Evolutionary conservation across 2,113 vertebrate species (phyloP), one percentile per base, ranked within the genome.

Genomic region (Colossoma macropomum): DNA sequence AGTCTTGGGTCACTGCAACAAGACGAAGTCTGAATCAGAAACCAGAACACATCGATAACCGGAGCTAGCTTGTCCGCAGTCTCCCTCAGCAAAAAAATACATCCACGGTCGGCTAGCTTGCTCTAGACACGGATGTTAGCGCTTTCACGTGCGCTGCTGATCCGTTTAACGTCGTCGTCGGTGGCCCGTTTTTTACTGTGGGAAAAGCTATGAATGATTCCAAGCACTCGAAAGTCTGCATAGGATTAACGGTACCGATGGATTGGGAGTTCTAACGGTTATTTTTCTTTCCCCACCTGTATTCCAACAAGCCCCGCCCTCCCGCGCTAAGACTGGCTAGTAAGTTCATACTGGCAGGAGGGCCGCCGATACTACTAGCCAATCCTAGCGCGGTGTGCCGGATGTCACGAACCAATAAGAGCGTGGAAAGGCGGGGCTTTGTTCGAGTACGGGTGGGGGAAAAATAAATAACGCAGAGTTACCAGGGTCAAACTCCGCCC

Each of bases 401-500:
- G 2, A 56, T 8, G 17, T 2, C 19, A 11, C 1, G 7, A 27
- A 8, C 59, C 23, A 62, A 62, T 62, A 6, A 62, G 59, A 62
- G 25, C 25, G 59, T n/a, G 15, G 56, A 11, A n/a, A 27, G 59
- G 59, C 23, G 59, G 59, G 54, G 19, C 23, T 21, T 45, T 0
- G 6, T 6, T 27, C 9, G 9, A 62, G 7, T 59, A 27, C n/a
- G n/a, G 59, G 59, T 13, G 59, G 59, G n/a, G n/a, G 4, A 23
- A 62, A 25, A 27, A 62, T 27, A 3, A 13, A 12, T 62, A 62
- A 86, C 19, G 54, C 79, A 90, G 41, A 45, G 41, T 45, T 45
- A 1, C 6, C 41, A 45, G 90, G 93, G 91, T 93, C 89, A 92
- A 93, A 92, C 92, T 91, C 91, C 92, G 93, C 94, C 94, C 92